Evolutionary conservation across 2,888 invertebrate species (phyloP).

Genomic region (Stenodema calcarata): DNA sequence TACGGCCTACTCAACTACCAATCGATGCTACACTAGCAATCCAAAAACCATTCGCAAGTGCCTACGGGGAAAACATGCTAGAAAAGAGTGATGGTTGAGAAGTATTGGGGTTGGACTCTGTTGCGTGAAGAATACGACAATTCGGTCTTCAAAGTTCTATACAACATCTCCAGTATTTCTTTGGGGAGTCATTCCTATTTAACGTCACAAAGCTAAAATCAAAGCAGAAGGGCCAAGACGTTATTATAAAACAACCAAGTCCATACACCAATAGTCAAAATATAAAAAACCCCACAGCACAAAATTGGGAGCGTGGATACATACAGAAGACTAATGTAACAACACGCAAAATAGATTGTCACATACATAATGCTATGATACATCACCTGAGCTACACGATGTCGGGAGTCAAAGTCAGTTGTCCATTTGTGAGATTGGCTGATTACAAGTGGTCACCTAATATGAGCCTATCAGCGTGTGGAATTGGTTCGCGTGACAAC

Average conservation of each 20-base stretch:
- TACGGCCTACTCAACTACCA: not conserved
- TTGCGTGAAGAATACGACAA: no score
- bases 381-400: slow-evolving; percentile 23
- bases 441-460: not conserved
- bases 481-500: not conserved
- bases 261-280: not conserved
- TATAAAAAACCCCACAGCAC: not conserved
- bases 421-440: not conserved
- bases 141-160: no score
- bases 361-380: not conserved
- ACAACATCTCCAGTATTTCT: no score
- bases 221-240: no score
- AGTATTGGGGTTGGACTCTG: no score
- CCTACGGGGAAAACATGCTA: not conserved
- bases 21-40: not conserved
- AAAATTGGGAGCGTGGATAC: not conserved
- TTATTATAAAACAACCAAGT: no score
- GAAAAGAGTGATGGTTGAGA: not conserved
- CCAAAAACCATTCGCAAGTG: not conserved
- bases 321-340: not conserved
- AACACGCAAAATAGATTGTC: not conserved
- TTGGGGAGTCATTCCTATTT: no score
- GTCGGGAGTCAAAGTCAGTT: slow-evolving; percentile 9
- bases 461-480: not conserved
- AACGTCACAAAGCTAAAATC: no score